A percentile compares a stretch with the other conserved stretches of the same genome.
These are phyloP conservation scores for Leptinotarsa juncta DNA, from an alignment of 2,888 invertebrate genomes.

Conservation along the genomic window DNA sequence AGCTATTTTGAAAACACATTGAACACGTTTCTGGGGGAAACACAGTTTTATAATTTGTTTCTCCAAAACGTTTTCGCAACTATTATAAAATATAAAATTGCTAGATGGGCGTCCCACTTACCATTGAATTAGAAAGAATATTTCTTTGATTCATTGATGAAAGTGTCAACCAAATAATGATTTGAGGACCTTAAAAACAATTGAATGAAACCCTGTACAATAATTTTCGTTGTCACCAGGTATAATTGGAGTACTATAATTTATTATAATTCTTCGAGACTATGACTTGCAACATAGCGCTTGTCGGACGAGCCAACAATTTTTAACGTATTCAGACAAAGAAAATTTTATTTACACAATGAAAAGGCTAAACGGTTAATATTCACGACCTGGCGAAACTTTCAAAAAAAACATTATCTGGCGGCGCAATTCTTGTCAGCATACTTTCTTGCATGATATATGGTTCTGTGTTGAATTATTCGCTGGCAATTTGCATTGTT, in stretches of 20 bases:
- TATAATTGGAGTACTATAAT: background rate
- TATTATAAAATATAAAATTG: no score
- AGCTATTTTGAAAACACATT: no score
- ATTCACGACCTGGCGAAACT: background rate
- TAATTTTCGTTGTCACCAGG: no score
- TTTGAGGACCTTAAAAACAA: background rate
- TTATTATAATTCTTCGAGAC: background rate
- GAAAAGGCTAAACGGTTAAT: background rate
- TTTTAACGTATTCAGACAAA: background rate
- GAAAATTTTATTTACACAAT: background rate
- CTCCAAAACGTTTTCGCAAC: no score
- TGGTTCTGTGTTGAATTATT: background rate
- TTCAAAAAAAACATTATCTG: constrained; percentile 1
- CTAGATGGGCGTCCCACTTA: no score
- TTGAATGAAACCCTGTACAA: background rate
- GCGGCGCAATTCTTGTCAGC: background rate
- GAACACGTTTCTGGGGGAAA: no score
- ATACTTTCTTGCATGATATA: constrained; percentile 1
- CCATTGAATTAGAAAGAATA: no score
- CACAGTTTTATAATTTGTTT: no score
- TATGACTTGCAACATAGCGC: background rate
- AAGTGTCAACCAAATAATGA: no score
- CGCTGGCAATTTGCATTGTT: constrained; percentile 1
- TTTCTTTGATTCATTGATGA: no score
- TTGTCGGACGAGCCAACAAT: background rate